Base-by-base conservation (phyloP, 2,888 invertebrate species). In the Ochropleura plecta region DNA sequence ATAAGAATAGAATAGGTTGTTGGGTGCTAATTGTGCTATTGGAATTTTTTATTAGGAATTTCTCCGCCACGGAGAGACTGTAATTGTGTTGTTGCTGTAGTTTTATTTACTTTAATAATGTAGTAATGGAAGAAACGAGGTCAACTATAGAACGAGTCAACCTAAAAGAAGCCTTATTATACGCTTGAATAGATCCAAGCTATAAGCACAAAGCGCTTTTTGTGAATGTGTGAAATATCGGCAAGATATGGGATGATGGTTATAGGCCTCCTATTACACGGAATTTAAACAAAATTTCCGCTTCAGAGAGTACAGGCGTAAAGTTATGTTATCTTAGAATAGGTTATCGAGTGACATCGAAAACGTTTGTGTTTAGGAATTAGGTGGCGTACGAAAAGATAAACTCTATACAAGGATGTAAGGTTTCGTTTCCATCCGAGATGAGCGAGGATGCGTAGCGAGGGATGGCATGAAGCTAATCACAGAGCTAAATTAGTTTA, bases 1-100 rank as follows among this genome's bases (percentile, higher is more conserved):
- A 18, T 82, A 16, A 71, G 18, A 44, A 12, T 82, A 49, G 14
- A 49, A 5, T 59, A 71, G 16, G 6, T 42, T 59, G 6, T 20
- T 53, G 30, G 30, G 30, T 30, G 30, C 30, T 30, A 30, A 30
- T 30, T 2, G 5, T 49, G 1, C 3, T 49, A 49, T 16, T 51
- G 51, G 12, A 12, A 30, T 30, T 57, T 30, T 7, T 7, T 1
- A 30, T 12, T 1, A 30, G 16, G 8, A 57, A 16, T 57, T 57
- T 57, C 14, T 7, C 4, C 12, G 12, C 30, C 57, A 30, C 14
- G 14, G 30, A 57, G 30, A 57, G 7, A 30, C 14, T 30, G 57
- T 1, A 12, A 7, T 30, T 20, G 30, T 57, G 14, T 30, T 55
- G n/a, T n/a, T n/a, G n/a, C 10, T 30, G 30, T 30, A 30, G 30